Base-by-base conservation (phyloP, 2,888 invertebrate genomes). In the Dilophus febrilis region DNA sequence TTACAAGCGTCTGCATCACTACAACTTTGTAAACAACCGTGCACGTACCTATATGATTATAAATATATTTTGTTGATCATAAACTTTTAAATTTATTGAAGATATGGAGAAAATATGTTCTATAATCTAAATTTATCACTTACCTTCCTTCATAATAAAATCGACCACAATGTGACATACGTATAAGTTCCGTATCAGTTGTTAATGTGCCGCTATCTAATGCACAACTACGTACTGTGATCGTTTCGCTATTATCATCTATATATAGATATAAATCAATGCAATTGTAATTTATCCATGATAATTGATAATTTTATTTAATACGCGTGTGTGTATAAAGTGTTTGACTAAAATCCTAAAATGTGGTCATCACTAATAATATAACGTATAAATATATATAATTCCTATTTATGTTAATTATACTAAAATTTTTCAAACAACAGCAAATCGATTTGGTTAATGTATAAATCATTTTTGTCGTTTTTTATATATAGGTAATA, bases 111-210 rank as follows among this genome's bases (percentile, higher is more conserved):
- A n/a, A 17, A 29, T 35, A 22, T 14, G 14, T 35, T 35, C n/a
- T 13, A n/a, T 35, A 5, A 22, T n/a, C 13, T 14, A 12, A n/a
- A n/a, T n/a, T n/a, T n/a, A n/a, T n/a, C n/a, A 31, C 59, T 61
- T 57, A 87, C 83, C 80, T 77, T 49, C 79, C 76, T 51, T 88
- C 77, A 55, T 86, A 92, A 58, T 82, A 83, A 65, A 95, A 91
- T 49, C 86, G 74, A 26, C 95, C 95, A 58, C 95, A 95, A 61
- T 95, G 94, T n/a, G 90, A 90, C 84, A 91, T 90, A 48, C 95
- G 70, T 38, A 94, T 85, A 44, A 95, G 81, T 67, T 95, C 95
- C 1, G 94, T 94, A 63, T 95, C 94, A 0, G 91, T 90, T 40
- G 92, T 95, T 37, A 85, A 72, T 0, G 91, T 90, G 2, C 95